Evolutionary conservation across 1,140 invertebrate genomes (phyloP), one percentile per base, ranked within the genome.

Genomic region (Teleogryllus occipitalis): DNA sequence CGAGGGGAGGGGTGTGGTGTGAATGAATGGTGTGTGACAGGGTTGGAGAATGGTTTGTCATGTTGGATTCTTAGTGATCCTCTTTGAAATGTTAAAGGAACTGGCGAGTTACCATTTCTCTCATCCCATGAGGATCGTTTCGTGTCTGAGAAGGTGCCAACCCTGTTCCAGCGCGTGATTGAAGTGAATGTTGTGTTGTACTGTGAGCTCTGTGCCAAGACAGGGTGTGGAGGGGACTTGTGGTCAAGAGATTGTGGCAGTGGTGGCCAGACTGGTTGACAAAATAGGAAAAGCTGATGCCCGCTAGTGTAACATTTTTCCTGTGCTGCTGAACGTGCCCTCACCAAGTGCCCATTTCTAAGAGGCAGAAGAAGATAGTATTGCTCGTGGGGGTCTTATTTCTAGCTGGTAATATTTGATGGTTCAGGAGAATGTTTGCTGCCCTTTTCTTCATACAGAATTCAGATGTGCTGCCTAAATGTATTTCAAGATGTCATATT

Each of bases 271-370:
- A 79, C 78, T 79, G 78, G 54, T 79, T 79, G 78, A 79, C 78
- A 79, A 79, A 79, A 79, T 79, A 79, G 74, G 74, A 79, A 74
- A 79, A 79, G 78, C 78, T 79, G 78, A 79, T 79, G 78, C 78
- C 78, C 78, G 78, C 72, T 47, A 72, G 46, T 77, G 76, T 77
- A 47, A 77, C 54, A 65, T 65, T 65, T 65, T 39, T 2, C 54
- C 10, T 14, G 54, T 18, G 54, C 54, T 39, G 18, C 54, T 65
- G 54, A 65, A 65, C 10, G 54, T 18, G 54, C 54, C 18, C 18
- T 65, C 54, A 65, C 18, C 54, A 10, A 18, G 18, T 65, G 54
- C 54, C 10, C 10, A 65, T 14, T 65, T 65, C 54, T 65, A 14
- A 65, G 10, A 14, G 54, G 54, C 54, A 65, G 27, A 39, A 39